Evolutionary conservation across 1,140 invertebrate genomes (phyloP).

Genomic region (Forficula auricularia): DNA sequence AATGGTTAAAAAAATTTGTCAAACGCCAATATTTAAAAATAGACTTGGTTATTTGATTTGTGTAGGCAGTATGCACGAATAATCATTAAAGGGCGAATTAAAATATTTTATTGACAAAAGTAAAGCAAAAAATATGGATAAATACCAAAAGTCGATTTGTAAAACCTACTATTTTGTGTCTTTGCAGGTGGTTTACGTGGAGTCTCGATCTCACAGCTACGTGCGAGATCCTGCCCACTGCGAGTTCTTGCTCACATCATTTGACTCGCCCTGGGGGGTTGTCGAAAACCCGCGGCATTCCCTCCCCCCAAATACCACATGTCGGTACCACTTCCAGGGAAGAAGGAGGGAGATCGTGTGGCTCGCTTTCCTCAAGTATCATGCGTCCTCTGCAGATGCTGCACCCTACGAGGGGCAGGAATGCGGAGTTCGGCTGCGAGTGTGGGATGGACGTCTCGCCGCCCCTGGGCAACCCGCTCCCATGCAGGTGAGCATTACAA

Average conservation of each 20-base stretch:
- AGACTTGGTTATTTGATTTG: no score
- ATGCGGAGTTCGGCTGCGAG: constrained; percentile 51
- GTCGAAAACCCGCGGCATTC: constrained; percentile 29
- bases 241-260: constrained; percentile 55
- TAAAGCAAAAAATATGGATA: no score
- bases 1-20: no score
- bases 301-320: constrained; percentile 30
- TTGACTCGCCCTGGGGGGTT: constrained; percentile 49
- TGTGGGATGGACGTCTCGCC: constrained; percentile 49
- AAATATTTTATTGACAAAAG: no score
- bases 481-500: no score
- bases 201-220: constrained; percentile 52
- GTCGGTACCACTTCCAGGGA: constrained; percentile 32
- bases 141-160: no score
- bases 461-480: constrained; percentile 12
- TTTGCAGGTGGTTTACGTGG: constrained; percentile 48
- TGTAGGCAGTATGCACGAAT: no score
- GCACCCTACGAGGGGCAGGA: constrained; percentile 37
- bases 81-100: no score
- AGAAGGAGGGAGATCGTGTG: constrained; percentile 49
- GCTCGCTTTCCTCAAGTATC: constrained; percentile 69
- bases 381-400: constrained; percentile 43
- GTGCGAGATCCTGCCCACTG: constrained; percentile 52
- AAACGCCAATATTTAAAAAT: no score
- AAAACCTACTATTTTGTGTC: no score